These are phyloP conservation scores for Pardosa pseudoannulata DNA, from an alignment of 2,888 invertebrate genomes.

Conservation along the genomic window DNA sequence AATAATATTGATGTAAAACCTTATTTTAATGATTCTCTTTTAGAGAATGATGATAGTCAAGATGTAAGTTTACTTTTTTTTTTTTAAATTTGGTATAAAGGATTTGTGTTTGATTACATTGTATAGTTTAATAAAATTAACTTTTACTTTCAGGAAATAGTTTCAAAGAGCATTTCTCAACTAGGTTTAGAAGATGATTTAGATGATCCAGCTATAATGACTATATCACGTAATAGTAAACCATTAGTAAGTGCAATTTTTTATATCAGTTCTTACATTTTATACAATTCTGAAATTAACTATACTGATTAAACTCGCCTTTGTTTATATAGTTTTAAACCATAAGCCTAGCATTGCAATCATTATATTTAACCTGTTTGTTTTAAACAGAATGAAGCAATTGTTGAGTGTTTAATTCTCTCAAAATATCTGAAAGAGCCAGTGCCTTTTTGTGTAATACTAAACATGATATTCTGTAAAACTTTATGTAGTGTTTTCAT, in stretches of 20 bases:
- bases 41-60: slow-evolving; percentile 57
- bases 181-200: slow-evolving; percentile 76
- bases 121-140: not conserved
- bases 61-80: slow-evolving; percentile 40
- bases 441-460: too few relatives aligned
- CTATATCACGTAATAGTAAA: slow-evolving; percentile 48
- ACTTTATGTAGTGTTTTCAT: too few relatives aligned
- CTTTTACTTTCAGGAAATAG: slow-evolving; percentile 68
- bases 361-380: too few relatives aligned
- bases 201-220: slow-evolving; percentile 75
- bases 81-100: not conserved
- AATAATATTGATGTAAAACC: slow-evolving; percentile 32
- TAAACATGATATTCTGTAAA: too few relatives aligned
- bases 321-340: too few relatives aligned
- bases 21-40: slow-evolving; percentile 47
- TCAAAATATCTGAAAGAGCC: too few relatives aligned
- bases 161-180: slow-evolving; percentile 77
- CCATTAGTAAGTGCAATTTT: slow-evolving; percentile 28
- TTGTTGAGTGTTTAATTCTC: too few relatives aligned
- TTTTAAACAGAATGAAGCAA: too few relatives aligned
- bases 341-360: too few relatives aligned
- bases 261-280: too few relatives aligned
- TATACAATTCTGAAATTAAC: too few relatives aligned
- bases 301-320: too few relatives aligned
- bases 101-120: not conserved